These are phyloP conservation scores for Tragelaphus eurycerus DNA, from an alignment of 2,797 vertebrate species.

Conservation along the genomic window DNA sequence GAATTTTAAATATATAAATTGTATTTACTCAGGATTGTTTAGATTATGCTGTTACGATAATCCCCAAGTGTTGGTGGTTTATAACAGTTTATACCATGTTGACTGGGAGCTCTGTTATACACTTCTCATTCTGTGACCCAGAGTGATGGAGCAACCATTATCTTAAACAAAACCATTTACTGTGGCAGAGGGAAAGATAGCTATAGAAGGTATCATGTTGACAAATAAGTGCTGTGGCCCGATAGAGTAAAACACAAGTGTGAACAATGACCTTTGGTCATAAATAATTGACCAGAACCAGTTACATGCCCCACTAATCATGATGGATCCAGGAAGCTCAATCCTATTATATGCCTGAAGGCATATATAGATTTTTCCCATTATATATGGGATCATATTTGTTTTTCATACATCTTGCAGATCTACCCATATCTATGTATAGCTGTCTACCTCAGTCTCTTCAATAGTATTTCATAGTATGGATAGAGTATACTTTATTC, in stretches of 20 bases:
- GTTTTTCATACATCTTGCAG: not conserved
- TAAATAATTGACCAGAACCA: not conserved
- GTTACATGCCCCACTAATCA: not conserved
- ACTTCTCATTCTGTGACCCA: not conserved
- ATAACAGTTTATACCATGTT: not conserved
- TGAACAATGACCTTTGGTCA: not conserved
- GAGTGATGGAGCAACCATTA: not conserved
- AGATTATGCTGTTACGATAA: not conserved
- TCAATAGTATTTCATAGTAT: not conserved
- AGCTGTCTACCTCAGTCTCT: not conserved
- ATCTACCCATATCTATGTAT: not conserved
- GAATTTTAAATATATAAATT: slow-evolving; percentile 26
- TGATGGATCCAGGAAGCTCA: not conserved
- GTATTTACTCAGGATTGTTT: not conserved
- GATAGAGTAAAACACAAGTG: not conserved
- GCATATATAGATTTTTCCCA: not conserved
- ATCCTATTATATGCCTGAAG: not conserved
- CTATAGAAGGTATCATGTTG: not conserved
- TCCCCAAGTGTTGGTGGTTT: not conserved
- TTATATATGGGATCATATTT: not conserved
- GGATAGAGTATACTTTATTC: not conserved
- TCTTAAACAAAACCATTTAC: not conserved
- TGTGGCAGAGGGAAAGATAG: not conserved
- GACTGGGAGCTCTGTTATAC: not conserved
- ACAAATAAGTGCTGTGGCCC: not conserved